Percentiles rank a stretch among this genome's conserved stretches.
Evolutionary conservation across 1,140 invertebrate genomes (phyloP).

Genomic region (Drosophila arizonae): DNA sequence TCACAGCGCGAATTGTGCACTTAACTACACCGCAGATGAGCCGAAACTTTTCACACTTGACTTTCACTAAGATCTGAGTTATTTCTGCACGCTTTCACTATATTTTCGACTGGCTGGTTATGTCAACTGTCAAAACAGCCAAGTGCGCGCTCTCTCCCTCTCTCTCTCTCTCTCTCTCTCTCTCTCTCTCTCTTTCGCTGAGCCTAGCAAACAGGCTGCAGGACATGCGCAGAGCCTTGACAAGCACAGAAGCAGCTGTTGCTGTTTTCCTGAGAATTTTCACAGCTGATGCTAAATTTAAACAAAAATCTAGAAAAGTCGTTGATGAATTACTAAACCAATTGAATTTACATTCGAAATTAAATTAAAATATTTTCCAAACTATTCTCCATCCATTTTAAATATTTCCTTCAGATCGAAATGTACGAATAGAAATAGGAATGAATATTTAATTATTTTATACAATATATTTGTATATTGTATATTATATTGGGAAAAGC

Average conservation of each 20-base stretch:
- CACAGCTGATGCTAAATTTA: constrained; percentile 14
- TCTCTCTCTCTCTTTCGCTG: neutral
- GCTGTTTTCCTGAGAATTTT: neutral
- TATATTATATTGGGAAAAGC: no score
- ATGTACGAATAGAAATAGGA: no score
- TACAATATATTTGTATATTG: no score
- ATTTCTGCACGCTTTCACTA: constrained; percentile 25
- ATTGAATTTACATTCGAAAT: neutral
- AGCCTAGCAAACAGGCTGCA: constrained; percentile 7
- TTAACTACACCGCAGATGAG: neutral
- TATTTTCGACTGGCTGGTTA: constrained; percentile 32
- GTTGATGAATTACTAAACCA: neutral
- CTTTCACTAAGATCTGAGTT: constrained; percentile 15
- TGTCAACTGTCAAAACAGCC: constrained; percentile 50
- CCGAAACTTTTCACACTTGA: constrained; percentile 23
- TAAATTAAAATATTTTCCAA: no score
- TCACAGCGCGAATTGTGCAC: neutral
- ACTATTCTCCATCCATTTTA: no score
- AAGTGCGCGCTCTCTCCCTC: constrained; percentile 1
- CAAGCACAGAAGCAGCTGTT: constrained; percentile 28
- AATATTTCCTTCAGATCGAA: no score
- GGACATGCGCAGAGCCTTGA: constrained; percentile 44
- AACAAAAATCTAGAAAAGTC: neutral
- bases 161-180: neutral
- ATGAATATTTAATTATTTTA: no score